Percentiles rank a stretch among this genome's conserved stretches.
phyloP scores from a whole-genome alignment of 2,888 invertebrate species.

The Gastrophysa polygoni region DNA sequence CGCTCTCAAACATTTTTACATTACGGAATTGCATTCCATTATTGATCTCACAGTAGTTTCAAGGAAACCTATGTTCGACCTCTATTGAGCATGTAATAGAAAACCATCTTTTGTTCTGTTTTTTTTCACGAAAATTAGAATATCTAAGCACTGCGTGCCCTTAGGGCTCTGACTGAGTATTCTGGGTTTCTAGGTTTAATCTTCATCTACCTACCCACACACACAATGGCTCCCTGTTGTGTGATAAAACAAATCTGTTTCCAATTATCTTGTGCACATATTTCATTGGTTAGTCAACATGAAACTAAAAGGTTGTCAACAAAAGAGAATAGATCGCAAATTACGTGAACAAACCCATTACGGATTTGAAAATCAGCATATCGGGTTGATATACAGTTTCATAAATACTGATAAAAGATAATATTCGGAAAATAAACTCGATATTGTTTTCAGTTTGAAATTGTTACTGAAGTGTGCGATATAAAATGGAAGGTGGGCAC shows the following conservation, averaged over 20 bases:
- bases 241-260: not conserved
- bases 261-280: not conserved
- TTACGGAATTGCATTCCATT: too few species aligned
- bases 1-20: too few species aligned
- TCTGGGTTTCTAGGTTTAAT: too few species aligned
- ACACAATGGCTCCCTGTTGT: not conserved
- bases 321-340: slow-evolving; percentile 4
- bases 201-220: too few species aligned
- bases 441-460: slow-evolving; percentile 5
- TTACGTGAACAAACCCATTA: not conserved
- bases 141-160: too few species aligned
- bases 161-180: too few species aligned
- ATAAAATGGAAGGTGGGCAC: slow-evolving; percentile 22
- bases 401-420: slow-evolving; percentile 20
- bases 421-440: slow-evolving; percentile 9
- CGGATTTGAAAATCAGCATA: not conserved
- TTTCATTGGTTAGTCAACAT: not conserved
- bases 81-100: too few species aligned
- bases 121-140: too few species aligned
- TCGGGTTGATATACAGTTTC: not conserved
- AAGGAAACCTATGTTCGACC: too few species aligned
- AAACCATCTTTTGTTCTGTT: too few species aligned
- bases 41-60: too few species aligned
- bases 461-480: not conserved
- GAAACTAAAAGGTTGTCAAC: not conserved